These are phyloP conservation scores for Cheilosia impressa DNA, from an alignment of 2,888 invertebrate genomes.

Conservation along the genomic window DNA sequence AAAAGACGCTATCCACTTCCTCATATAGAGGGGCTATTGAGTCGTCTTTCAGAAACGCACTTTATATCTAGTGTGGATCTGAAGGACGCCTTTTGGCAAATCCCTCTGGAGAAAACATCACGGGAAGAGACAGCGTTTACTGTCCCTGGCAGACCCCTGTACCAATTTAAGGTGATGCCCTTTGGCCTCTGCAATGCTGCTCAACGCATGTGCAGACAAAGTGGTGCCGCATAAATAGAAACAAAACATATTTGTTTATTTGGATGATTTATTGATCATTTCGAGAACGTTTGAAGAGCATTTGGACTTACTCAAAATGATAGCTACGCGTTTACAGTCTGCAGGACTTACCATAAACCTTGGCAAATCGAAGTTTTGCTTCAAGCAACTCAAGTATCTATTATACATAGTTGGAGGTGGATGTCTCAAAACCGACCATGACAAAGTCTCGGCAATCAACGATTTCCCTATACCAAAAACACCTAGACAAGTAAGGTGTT, in stretches of 20 bases:
- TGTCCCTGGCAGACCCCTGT: too few species aligned
- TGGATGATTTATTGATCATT: too few species aligned
- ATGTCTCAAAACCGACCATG: background rate
- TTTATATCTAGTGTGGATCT: background rate
- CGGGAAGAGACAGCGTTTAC: slow-evolving; percentile 2
- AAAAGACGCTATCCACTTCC: background rate
- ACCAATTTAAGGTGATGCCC: too few species aligned
- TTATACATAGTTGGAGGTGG: background rate
- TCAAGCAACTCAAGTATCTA: slow-evolving; percentile 1
- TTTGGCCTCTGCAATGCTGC: too few species aligned
- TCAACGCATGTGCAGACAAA: too few species aligned
- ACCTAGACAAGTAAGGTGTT: background rate
- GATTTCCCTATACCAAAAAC: too few species aligned
- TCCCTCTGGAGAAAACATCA: slow-evolving; percentile 11
- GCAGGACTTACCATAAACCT: slow-evolving; percentile 6
- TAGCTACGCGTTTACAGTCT: slow-evolving; percentile 12
- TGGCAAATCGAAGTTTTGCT: slow-evolving; percentile 15
- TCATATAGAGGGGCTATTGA: background rate
- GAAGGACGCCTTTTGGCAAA: slow-evolving; percentile 28
- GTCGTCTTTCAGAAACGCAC: slow-evolving; percentile 42
- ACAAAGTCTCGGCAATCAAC: too few species aligned
- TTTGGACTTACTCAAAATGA: background rate
- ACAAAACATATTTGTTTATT: too few species aligned
- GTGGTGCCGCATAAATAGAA: too few species aligned
- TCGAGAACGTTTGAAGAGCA: too few species aligned